phyloP scores from a whole-genome alignment of 2,888 invertebrate species.

The Iphiclides podalirius region DNA sequence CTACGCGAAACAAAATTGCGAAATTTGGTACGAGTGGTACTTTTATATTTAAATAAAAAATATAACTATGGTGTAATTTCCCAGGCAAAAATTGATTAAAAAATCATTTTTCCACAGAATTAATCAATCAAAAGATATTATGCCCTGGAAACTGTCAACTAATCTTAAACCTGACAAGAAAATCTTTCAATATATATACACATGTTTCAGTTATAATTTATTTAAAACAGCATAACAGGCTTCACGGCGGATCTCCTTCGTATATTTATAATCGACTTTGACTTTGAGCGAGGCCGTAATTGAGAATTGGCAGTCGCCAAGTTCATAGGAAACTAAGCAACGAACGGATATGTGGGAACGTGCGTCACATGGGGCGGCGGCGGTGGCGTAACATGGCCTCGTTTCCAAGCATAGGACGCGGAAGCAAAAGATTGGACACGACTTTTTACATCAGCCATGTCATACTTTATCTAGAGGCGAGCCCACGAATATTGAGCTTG shows the following conservation, averaged over 20 bases:
- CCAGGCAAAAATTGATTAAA: too few relatives aligned
- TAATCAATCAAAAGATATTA: background rate
- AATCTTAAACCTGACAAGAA: too few relatives aligned
- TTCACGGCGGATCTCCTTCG: too few relatives aligned
- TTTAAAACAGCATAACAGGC: too few relatives aligned
- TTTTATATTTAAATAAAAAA: background rate
- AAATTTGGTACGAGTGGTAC: background rate
- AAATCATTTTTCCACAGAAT: too few relatives aligned
- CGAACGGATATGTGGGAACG: background rate
- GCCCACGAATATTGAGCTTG: slow-evolving; percentile 6
- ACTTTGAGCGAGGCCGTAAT: too few relatives aligned
- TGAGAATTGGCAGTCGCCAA: too few relatives aligned
- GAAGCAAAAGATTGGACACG: slow-evolving; percentile 23
- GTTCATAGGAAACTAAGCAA: background rate
- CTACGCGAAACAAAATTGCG: background rate
- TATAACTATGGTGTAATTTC: too few relatives aligned
- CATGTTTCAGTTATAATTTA: too few relatives aligned
- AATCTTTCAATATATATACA: too few relatives aligned
- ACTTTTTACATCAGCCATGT: slow-evolving; percentile 4
- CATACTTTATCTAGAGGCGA: slow-evolving; percentile 11
- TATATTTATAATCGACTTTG: too few relatives aligned
- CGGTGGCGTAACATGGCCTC: slow-evolving; percentile 26
- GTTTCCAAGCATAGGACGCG: slow-evolving; percentile 30
- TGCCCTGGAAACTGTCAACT: too few relatives aligned
- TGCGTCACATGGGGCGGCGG: background rate